These are phyloP conservation scores for Decapterus maruadsi DNA, from an alignment of 2,797 vertebrate genomes.

Conservation along the genomic window DNA sequence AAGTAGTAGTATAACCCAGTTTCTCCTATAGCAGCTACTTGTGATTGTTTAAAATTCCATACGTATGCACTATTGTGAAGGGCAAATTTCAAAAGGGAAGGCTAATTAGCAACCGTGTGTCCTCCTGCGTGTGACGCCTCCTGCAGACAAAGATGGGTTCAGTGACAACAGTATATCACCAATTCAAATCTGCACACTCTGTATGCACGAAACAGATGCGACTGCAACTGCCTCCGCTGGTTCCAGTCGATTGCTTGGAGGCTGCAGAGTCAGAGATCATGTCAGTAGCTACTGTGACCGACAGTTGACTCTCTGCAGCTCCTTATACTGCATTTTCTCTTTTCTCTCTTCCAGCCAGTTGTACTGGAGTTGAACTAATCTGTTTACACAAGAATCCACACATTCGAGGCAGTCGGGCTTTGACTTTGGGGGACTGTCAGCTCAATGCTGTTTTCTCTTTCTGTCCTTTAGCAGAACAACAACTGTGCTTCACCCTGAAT, in stretches of 20 bases:
- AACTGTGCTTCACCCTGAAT: background rate
- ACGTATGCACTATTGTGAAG: background rate
- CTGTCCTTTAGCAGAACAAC: slow-evolving; percentile 3
- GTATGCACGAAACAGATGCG: background rate
- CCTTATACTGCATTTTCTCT: background rate
- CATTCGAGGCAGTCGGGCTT: background rate
- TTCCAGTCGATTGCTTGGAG: background rate
- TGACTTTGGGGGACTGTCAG: background rate
- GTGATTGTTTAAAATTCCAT: slow-evolving; percentile 1
- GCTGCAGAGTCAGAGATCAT: background rate
- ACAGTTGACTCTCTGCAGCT: background rate
- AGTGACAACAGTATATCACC: background rate
- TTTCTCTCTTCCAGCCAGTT: background rate
- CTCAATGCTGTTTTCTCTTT: background rate
- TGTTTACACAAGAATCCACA: background rate
- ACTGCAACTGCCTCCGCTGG: background rate
- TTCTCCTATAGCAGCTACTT: background rate
- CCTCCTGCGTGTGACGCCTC: background rate
- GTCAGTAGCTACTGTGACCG: background rate
- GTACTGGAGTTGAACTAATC: background rate
- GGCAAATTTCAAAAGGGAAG: slow-evolving; percentile 10
- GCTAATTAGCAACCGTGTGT: slow-evolving; percentile 1
- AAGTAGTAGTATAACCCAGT: slow-evolving; percentile 2
- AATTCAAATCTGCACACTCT: background rate
- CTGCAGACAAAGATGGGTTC: background rate